Percentiles rank a stretch among this genome's conserved stretches.
phyloP scores from a whole-genome alignment of 2,888 invertebrate genomes.

The Chaitophorus viminalis region DNA sequence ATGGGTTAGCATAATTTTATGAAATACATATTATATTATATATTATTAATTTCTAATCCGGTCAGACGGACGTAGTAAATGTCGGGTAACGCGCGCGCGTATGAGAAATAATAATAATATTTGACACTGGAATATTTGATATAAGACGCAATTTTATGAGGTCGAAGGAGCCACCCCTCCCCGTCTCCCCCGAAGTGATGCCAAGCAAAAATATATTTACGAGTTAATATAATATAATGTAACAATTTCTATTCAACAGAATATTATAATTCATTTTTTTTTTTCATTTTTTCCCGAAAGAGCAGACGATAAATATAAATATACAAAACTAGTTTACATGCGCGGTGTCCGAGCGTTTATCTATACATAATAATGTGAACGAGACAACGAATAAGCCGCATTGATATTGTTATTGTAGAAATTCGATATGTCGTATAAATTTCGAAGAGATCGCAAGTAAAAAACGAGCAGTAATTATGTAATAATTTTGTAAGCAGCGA shows the following conservation, averaged over 20 bases:
- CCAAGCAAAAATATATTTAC: slow-evolving; percentile 9
- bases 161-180: not conserved
- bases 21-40: not conserved
- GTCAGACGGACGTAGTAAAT: not conserved
- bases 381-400: not conserved
- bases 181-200: not conserved
- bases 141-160: not conserved
- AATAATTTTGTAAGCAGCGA: not conserved
- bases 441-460: no score
- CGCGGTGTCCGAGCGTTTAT: not conserved
- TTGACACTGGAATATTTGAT: slow-evolving; percentile 12
- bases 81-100: not conserved
- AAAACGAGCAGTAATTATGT: not conserved
- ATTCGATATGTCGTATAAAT: no score
- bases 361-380: not conserved
- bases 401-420: not conserved
- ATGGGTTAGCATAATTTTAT: not conserved
- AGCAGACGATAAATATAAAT: not conserved
- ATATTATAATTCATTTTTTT: not conserved
- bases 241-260: not conserved
- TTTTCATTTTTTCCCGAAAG: not conserved
- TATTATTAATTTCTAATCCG: slow-evolving; percentile 41
- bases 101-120: slow-evolving; percentile 30
- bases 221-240: not conserved
- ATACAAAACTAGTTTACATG: not conserved